Evolutionary conservation across 2,888 invertebrate genomes (phyloP).

Genomic region (Volucella inflata): DNA sequence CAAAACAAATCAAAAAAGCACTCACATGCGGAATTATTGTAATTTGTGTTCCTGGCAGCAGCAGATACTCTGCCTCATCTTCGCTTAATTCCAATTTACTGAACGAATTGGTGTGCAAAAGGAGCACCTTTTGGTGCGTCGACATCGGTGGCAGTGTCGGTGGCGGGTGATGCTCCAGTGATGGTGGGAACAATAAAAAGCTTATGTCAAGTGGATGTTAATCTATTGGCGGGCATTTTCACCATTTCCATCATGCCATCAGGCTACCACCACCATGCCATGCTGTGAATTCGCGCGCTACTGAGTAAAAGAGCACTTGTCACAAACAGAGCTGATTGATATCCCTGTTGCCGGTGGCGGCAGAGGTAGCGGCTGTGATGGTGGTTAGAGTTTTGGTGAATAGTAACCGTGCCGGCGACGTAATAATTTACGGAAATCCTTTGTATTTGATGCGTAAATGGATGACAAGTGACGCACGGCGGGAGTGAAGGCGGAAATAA

Average conservation of each 20-base stretch:
- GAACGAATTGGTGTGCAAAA: constrained; percentile 43
- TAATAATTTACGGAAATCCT: constrained; percentile 73
- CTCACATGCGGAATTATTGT: constrained; percentile 69
- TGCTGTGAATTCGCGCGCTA: constrained; percentile 52
- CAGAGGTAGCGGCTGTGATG: constrained; percentile 43
- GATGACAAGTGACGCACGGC: neutral
- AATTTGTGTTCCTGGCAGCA: constrained; percentile 71
- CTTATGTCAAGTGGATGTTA: constrained; percentile 73
- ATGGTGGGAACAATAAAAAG: constrained; percentile 57
- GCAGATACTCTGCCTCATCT: constrained; percentile 64
- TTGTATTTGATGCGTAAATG: constrained; percentile 65
- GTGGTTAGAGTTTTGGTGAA: constrained; percentile 33
- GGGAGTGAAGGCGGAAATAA: neutral
- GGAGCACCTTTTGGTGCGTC: constrained; percentile 55
- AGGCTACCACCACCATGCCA: neutral
- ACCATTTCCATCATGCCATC: neutral
- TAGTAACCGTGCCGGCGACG: constrained; percentile 50
- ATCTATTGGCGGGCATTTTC: constrained; percentile 51
- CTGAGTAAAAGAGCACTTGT: constrained; percentile 66
- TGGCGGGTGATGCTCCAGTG: neutral
- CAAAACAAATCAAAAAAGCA: constrained; percentile 49
- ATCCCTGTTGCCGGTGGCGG: constrained; percentile 59
- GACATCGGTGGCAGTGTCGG: neutral
- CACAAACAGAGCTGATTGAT: constrained; percentile 72
- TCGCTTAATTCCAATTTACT: constrained; percentile 73